phyloP scores from a whole-genome alignment of 2,888 invertebrate species.

The Leucania comma region DNA sequence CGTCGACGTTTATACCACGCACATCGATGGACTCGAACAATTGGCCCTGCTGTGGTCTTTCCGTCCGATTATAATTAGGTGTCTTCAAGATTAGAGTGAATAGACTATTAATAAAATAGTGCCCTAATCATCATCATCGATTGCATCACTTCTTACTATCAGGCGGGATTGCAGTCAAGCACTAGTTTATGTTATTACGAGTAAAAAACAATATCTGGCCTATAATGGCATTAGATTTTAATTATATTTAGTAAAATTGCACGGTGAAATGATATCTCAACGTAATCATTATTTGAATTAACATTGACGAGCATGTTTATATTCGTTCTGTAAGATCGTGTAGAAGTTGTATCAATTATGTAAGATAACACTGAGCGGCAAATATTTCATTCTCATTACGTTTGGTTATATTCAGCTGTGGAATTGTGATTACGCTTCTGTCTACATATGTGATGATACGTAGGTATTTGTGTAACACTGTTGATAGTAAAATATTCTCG shows the following conservation, averaged over 20 bases:
- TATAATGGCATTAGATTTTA: not conserved
- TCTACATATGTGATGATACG: constrained; percentile 10
- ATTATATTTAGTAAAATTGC: not conserved
- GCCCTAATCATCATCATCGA: not conserved
- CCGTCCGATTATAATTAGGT: too few relatives aligned
- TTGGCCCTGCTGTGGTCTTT: too few relatives aligned
- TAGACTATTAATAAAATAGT: too few relatives aligned
- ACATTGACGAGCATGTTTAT: constrained; percentile 20
- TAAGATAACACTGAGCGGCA: constrained; percentile 39
- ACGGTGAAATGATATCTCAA: not conserved
- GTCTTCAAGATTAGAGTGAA: too few relatives aligned
- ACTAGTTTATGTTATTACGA: too few relatives aligned
- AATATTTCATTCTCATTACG: constrained; percentile 40
- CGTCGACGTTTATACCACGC: too few relatives aligned
- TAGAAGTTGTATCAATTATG: constrained; percentile 40
- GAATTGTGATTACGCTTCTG: constrained; percentile 14
- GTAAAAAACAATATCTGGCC: too few relatives aligned
- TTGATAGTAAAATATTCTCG: not conserved
- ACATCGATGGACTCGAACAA: too few relatives aligned
- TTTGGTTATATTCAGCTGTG: constrained; percentile 25
- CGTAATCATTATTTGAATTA: constrained; percentile 10
- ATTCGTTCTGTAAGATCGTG: constrained; percentile 24
- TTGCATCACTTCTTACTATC: too few relatives aligned
- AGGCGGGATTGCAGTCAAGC: too few relatives aligned
- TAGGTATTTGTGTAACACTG: not conserved